Percentiles rank a stretch among this genome's conserved stretches.
Conservation (phyloP, 2,797 vertebrate species). For the Galaxias olidus region DNA sequence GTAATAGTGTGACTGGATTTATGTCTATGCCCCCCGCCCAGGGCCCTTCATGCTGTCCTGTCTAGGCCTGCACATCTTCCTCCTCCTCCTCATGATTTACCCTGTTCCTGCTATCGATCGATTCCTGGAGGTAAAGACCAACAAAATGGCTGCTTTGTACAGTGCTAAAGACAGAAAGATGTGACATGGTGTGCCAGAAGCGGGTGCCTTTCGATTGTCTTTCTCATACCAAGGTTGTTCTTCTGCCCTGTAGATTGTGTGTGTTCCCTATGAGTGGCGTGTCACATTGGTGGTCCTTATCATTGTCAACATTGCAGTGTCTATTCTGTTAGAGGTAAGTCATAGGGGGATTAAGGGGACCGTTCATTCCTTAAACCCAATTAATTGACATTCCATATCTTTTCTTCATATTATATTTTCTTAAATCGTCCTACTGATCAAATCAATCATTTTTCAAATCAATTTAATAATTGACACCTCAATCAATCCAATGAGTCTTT, state of each 20-base stretch:
- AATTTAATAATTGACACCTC: too few species aligned
- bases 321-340: constrained; percentile 87
- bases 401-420: too few species aligned
- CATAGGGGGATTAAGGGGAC: not conserved
- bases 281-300: constrained; percentile 82
- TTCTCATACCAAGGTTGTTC: constrained; percentile 15
- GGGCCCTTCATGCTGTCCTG: constrained; percentile 87
- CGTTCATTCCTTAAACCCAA: not conserved
- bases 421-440: too few species aligned
- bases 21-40: constrained; percentile 32
- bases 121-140: constrained; percentile 84
- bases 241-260: constrained; percentile 82
- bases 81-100: constrained; percentile 88
- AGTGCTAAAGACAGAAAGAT: not conserved
- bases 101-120: constrained; percentile 81
- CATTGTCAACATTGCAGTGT: constrained; percentile 78
- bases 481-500: too few species aligned
- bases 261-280: constrained; percentile 89
- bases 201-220: not conserved
- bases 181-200: not conserved
- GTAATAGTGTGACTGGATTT: too few species aligned
- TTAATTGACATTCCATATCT: not conserved
- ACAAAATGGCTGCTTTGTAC: not conserved
- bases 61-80: constrained; percentile 79
- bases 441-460: too few species aligned